Percentiles rank a stretch among this genome's conserved stretches.
Evolutionary conservation across 1,140 invertebrate species (phyloP).

Genomic region (Reticulitermes speratus): DNA sequence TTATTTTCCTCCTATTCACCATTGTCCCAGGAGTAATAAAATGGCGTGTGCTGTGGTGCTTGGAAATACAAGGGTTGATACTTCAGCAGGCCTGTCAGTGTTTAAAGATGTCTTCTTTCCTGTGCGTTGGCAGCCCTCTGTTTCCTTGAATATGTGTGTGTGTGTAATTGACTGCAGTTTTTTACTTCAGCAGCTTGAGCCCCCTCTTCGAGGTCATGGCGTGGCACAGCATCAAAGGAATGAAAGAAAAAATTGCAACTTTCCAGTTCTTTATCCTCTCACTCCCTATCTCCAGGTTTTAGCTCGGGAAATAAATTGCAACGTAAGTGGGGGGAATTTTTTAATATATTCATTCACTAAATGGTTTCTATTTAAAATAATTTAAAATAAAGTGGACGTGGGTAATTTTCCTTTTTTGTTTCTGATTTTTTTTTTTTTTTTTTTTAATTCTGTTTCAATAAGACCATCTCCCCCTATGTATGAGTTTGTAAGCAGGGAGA

Average conservation of each 20-base stretch:
- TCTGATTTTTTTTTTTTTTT: constrained; percentile 20
- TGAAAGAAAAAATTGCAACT: constrained; percentile 20
- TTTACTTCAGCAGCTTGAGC: neutral
- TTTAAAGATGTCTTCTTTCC: constrained; percentile 5
- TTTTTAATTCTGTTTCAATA: constrained; percentile 8
- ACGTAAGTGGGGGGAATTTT: constrained; percentile 27
- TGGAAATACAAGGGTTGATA: constrained; percentile 12
- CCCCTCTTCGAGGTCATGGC: constrained; percentile 7
- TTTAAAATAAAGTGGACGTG: constrained; percentile 29
- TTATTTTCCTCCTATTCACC: neutral
- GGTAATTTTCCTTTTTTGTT: neutral
- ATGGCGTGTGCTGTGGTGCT: constrained; percentile 12
- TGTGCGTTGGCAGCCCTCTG: constrained; percentile 3
- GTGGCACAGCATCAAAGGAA: constrained; percentile 21
- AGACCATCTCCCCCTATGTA: constrained; percentile 17
- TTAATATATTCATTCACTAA: constrained; percentile 7
- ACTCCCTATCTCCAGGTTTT: constrained; percentile 30
- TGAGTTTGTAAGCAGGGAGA: constrained; percentile 25
- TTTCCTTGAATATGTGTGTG: constrained; percentile 13
- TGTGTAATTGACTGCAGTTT: constrained; percentile 20
- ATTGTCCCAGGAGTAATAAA: constrained; percentile 8
- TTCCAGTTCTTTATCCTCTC: constrained; percentile 20
- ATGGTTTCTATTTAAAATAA: constrained; percentile 28
- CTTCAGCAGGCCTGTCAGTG: constrained; percentile 6
- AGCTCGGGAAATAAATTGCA: constrained; percentile 22